These are phyloP conservation scores for Tribolium madens DNA, from an alignment of 1,140 invertebrate genomes.

Conservation along the genomic window DNA sequence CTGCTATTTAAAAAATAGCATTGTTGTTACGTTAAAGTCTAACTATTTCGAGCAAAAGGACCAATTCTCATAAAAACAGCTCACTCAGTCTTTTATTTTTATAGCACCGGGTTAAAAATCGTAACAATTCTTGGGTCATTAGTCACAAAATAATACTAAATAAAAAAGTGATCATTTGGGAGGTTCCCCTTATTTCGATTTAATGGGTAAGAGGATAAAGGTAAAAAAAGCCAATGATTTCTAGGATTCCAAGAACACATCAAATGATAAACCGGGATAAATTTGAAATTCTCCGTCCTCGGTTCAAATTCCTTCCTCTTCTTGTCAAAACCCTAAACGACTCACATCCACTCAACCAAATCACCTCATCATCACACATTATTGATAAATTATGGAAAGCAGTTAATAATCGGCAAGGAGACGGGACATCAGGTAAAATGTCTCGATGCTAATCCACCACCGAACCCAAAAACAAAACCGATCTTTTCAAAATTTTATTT, in stretches of 20 bases:
- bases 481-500: too few species aligned
- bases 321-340: neutral
- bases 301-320: neutral
- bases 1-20: too few species aligned
- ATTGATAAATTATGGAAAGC: constrained; percentile 40
- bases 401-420: constrained; percentile 41
- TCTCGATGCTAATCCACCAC: constrained; percentile 29
- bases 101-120: too few species aligned
- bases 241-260: constrained; percentile 58
- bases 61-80: too few species aligned
- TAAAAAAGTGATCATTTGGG: too few species aligned
- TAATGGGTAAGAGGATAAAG: constrained; percentile 11
- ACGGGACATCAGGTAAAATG: constrained; percentile 35
- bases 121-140: too few species aligned
- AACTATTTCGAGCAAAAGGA: too few species aligned
- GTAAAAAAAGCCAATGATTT: constrained; percentile 11
- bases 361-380: constrained; percentile 5
- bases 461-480: constrained; percentile 6
- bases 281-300: constrained; percentile 3
- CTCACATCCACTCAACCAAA: neutral
- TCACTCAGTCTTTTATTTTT: too few species aligned
- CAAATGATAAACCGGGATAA: constrained; percentile 52
- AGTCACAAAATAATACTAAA: too few species aligned
- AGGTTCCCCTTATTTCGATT: neutral
- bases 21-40: too few species aligned